phyloP scores from a whole-genome alignment of 2,797 vertebrate species.

The Cheirogaleus major region DNA sequence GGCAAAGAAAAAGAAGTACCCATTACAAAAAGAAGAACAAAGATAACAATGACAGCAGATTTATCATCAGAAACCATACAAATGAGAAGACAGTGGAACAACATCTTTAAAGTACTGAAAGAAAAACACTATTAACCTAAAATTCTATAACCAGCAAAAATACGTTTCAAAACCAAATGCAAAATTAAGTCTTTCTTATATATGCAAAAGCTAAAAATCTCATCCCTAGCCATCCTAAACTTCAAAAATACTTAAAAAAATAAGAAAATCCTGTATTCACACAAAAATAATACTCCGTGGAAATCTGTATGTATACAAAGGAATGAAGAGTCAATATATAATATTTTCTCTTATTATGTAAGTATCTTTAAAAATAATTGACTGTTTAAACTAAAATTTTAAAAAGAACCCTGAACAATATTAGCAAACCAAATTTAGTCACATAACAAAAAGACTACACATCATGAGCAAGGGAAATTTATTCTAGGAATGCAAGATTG shows the following conservation, averaged over 20 bases:
- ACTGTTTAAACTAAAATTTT: neutral
- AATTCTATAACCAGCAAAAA: neutral
- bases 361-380: neutral
- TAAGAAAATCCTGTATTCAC: neutral
- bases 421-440: neutral
- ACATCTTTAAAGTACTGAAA: neutral
- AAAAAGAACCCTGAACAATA: neutral
- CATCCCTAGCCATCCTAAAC: neutral
- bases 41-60: neutral
- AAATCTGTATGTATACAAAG: neutral
- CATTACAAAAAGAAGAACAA: neutral
- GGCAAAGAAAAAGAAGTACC: neutral
- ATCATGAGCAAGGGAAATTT: neutral
- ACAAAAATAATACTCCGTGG: neutral
- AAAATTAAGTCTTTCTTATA: neutral
- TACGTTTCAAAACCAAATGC: neutral
- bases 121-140: neutral
- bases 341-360: neutral
- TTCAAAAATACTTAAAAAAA: neutral
- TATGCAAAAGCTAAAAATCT: neutral
- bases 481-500: neutral
- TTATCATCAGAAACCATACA: neutral
- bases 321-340: neutral
- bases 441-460: neutral
- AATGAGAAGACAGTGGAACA: neutral